Evolutionary conservation across 53 echinoderm and acorn worm genomes (phyloP).

Genomic region (Hippasteria phrygiana): DNA sequence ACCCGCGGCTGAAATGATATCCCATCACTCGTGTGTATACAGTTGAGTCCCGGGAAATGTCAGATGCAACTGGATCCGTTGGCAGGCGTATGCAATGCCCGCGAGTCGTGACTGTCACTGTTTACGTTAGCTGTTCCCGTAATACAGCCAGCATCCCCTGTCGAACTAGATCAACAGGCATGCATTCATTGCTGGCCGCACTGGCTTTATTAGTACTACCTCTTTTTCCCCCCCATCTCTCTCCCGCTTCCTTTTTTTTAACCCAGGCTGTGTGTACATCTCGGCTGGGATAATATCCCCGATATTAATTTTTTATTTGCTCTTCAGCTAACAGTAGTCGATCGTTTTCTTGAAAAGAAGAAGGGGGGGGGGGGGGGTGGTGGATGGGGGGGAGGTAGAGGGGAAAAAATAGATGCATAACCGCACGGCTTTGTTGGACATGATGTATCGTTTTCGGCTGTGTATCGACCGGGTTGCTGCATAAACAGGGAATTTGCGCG

Average conservation of each 20-base stretch:
- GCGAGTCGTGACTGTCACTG: slow-evolving; percentile 62
- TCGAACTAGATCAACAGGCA: slow-evolving; percentile 49
- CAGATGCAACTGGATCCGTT: slow-evolving; percentile 60
- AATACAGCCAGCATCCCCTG: slow-evolving; percentile 56
- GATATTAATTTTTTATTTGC: slow-evolving; percentile 62
- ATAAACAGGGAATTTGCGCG: slow-evolving; percentile 54
- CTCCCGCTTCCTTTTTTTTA: neutral
- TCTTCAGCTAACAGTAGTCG: slow-evolving; percentile 54
- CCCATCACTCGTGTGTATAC: slow-evolving; percentile 67
- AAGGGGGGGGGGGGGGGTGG: neutral
- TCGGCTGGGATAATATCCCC: slow-evolving; percentile 59
- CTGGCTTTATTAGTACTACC: slow-evolving; percentile 51
- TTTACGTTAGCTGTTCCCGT: slow-evolving; percentile 63
- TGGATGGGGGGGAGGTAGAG: neutral
- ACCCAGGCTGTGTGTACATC: slow-evolving; percentile 37
- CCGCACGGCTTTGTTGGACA: slow-evolving; percentile 36
- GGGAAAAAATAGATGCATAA: slow-evolving; percentile 37
- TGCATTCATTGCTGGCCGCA: slow-evolving; percentile 49
- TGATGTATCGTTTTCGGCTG: slow-evolving; percentile 53
- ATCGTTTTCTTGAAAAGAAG: slow-evolving; percentile 45
- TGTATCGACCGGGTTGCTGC: slow-evolving; percentile 49
- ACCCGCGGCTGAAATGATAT: slow-evolving; percentile 54
- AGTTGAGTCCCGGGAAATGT: slow-evolving; percentile 64
- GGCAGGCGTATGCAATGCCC: slow-evolving; percentile 61
- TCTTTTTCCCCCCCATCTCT: neutral